Conservation (phyloP, 2,113 vertebrate genomes). For the Leptocoma aspasia region DNA sequence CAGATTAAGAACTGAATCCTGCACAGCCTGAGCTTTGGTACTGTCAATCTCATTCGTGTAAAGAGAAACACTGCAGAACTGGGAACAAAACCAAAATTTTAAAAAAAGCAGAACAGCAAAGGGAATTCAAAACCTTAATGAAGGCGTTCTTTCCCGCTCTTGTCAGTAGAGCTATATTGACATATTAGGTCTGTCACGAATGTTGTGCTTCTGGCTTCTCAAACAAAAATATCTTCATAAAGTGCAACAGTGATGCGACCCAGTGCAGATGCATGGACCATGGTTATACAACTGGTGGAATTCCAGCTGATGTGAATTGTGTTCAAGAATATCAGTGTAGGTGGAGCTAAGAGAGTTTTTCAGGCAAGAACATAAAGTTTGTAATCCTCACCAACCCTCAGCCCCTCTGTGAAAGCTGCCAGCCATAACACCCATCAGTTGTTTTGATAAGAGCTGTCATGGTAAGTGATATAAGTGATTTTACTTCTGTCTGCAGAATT, state of each 20-base stretch:
- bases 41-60: rapidly evolving
- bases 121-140: background rate
- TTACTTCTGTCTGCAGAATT: background rate
- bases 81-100: background rate
- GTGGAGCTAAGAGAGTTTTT: background rate
- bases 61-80: background rate
- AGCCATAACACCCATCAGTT: background rate
- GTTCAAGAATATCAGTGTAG: background rate
- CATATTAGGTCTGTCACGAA: background rate
- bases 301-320: background rate
- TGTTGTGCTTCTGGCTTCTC: background rate
- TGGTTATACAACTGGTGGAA: background rate
- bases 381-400: background rate
- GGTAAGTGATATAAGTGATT: background rate
- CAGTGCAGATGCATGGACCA: background rate
- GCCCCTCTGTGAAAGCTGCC: background rate
- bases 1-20: background rate
- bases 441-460: background rate
- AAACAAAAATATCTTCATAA: background rate
- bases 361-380: background rate
- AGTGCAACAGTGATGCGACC: background rate
- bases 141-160: background rate
- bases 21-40: background rate
- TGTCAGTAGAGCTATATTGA: background rate
- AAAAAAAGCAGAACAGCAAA: background rate